Evolutionary conservation across 2,113 vertebrate genomes (phyloP).

Genomic region (Corynorhinus townsendii): DNA sequence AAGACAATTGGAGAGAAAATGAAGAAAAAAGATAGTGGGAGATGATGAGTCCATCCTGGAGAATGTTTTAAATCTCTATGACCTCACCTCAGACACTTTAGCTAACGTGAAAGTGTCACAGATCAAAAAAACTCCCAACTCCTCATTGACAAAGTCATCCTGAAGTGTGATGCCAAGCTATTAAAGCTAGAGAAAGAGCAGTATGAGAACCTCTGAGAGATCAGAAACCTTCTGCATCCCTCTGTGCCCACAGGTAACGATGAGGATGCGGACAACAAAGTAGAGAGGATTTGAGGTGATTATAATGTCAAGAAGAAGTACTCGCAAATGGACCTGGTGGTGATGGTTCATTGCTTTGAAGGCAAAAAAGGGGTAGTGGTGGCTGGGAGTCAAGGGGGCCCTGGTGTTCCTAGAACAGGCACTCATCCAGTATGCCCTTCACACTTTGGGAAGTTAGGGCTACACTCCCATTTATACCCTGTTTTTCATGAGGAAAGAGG

Average conservation of each 20-base stretch:
- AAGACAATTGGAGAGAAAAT: constrained; percentile 98
- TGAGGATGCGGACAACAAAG: constrained; percentile 95
- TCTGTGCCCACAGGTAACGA: constrained; percentile 97
- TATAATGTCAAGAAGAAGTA: constrained; percentile 92
- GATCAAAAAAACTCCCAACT: constrained; percentile 92
- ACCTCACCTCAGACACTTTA: constrained; percentile 77
- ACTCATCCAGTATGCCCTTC: constrained; percentile 91
- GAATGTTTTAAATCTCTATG: constrained; percentile 85
- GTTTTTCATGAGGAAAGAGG: constrained; percentile 99
- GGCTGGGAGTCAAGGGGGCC: constrained; percentile 92
- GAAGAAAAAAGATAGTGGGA: constrained; percentile 92
- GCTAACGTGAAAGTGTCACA: constrained; percentile 89
- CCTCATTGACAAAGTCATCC: constrained; percentile 90
- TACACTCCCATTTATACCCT: constrained; percentile 95
- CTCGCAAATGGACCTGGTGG: constrained; percentile 96
- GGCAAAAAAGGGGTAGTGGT: constrained; percentile 93
- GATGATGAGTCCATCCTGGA: constrained; percentile 88
- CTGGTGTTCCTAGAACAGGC: constrained; percentile 98
- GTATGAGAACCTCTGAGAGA: constrained; percentile 94
- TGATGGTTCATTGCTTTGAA: constrained; percentile 98
- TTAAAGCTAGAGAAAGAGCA: constrained; percentile 88
- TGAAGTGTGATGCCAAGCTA: constrained; percentile 85
- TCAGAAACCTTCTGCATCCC: constrained; percentile 95
- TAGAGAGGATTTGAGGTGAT: constrained; percentile 94
- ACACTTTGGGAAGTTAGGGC: constrained; percentile 84